A percentile compares a stretch with the other conserved stretches of the same genome.
Evolutionary conservation across 64 coral and sea anemone genomes (phyloP).

Genomic region (Pocillopora damicornis): DNA sequence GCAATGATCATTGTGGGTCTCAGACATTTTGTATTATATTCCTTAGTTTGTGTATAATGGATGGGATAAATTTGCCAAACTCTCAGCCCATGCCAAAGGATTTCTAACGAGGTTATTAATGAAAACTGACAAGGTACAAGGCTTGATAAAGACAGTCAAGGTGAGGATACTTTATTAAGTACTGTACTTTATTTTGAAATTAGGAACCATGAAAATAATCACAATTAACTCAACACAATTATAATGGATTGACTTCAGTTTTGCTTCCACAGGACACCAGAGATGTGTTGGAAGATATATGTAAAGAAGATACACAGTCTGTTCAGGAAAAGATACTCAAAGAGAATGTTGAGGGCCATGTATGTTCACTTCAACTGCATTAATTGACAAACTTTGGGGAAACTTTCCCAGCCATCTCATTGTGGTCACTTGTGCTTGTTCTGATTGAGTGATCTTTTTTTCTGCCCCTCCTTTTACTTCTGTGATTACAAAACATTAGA

Average conservation of each 20-base stretch:
- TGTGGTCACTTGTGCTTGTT: too few relatives aligned
- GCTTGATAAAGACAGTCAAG: slow-evolving; percentile 61
- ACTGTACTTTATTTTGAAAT: too few relatives aligned
- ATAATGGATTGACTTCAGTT: background rate
- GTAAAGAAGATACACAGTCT: slow-evolving; percentile 58
- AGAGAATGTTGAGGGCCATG: slow-evolving; percentile 70
- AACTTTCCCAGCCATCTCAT: too few relatives aligned
- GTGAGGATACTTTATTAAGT: background rate
- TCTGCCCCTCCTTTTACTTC: background rate
- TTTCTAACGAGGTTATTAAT: slow-evolving; percentile 66
- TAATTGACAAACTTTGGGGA: too few relatives aligned
- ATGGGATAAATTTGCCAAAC: slow-evolving; percentile 50
- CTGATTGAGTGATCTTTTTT: background rate
- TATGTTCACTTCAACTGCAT: slow-evolving; percentile 1
- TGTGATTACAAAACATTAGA: too few relatives aligned
- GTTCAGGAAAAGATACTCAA: slow-evolving; percentile 71
- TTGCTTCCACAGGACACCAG: slow-evolving; percentile 63
- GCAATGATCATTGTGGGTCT: background rate
- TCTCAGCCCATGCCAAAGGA: slow-evolving; percentile 61
- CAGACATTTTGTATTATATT: background rate
- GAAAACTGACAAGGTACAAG: slow-evolving; percentile 65
- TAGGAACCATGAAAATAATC: background rate
- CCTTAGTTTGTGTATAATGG: background rate
- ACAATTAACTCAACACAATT: background rate
- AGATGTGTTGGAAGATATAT: slow-evolving; percentile 66